Base-by-base conservation (phyloP, 1,140 invertebrate genomes). In the Euura saliciscinereae region DNA sequence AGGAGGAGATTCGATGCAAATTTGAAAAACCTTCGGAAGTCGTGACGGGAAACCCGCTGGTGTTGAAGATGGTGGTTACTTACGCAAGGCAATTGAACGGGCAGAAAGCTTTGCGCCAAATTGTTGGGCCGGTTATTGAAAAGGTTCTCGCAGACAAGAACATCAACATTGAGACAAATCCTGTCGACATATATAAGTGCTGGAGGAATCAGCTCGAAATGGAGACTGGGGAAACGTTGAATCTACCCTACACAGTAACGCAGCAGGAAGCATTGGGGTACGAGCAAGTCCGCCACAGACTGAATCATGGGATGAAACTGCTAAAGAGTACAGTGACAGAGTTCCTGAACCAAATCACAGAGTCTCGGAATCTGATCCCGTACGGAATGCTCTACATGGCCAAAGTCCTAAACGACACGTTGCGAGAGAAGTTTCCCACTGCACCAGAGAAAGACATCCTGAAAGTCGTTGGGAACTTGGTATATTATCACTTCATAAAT, bases 401-500 rank as follows among this genome's bases (percentile, higher is more conserved):
- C 0, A 91, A 92, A 78, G 90, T 94, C 59, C 84, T 96, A 71
- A 90, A 90, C 69, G 87, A 90, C 72, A 89, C 92, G 2, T 80
- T 96, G 7, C 86, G 85, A 5, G 90, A 90, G 65, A 94, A 94
- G 81, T 96, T 95, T 80, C 92, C 94, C 7, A 87, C 90, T 74
- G 89, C 91, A 13, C 90, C 90, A 2, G 93, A 95, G 78, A 95
- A 95, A 84, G 94, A 95, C 79, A 90, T 95, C 73, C 83, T 95
- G 2, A 95, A 95, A 88, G 93, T 95, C 66, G 91, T 95, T 42
- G 94, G 94, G 44, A 94, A 95, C 84, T 89, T 95, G 67, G 90
- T 95, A 43, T 96, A 95, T 81, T 95, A 95, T 85, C 91, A 94
- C 71, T 96, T 93, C 79, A 93, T 96, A 65, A 96, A 95, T 80